Evolutionary conservation across 2,113 vertebrate genomes (phyloP), one percentile per base, ranked within the genome.

Genomic region (Struthidea cinerea): DNA sequence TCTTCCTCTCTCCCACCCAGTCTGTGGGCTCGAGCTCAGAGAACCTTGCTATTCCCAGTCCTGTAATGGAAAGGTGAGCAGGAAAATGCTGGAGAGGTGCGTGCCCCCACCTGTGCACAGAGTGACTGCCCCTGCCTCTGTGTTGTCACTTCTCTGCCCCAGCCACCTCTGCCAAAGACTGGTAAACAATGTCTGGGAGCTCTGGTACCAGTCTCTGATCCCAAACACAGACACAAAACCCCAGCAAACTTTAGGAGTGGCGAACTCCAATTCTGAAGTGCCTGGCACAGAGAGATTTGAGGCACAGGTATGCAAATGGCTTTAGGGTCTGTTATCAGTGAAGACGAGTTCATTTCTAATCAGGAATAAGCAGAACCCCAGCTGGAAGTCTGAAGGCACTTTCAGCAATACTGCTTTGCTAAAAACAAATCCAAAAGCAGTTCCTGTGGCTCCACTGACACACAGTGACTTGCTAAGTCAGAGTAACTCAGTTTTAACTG

Each of bases 71-170:
- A 44, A 56, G 21, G 6, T 12, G 42, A 56, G 13, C 24, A 52
- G 30, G 8, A 44, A 33, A 32, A 12, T 4, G 9, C 18, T 18
- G 44, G 30, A 46, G 44, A 50, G 27, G 9, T 16, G 6, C 44
- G n/a, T 35, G 47, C 4, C n/a, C 57, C 30, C 2, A 21, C 4
- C 30, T 2, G 0, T 3, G 8, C 24, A 28, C 0, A 3, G 14
- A 19, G 37, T 2, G 11, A 28, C 42, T 17, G 19, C 30, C 46
- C 15, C 26, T 68, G 57, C 28, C 27, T 49, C 55, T 2, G 0
- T 2, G 1, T 16, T 82, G 41, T 20, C 60, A 12, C 41, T 71
- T 22, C 59, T 76, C 49, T 69, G 44, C 35, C 5, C 1, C 50
- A 57, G 23, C 37, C 16, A 18, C 30, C 26, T 23, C 52, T 60